Evolutionary conservation across 2,113 vertebrate species (phyloP).

Genomic region (Amphiprion ocellaris): DNA sequence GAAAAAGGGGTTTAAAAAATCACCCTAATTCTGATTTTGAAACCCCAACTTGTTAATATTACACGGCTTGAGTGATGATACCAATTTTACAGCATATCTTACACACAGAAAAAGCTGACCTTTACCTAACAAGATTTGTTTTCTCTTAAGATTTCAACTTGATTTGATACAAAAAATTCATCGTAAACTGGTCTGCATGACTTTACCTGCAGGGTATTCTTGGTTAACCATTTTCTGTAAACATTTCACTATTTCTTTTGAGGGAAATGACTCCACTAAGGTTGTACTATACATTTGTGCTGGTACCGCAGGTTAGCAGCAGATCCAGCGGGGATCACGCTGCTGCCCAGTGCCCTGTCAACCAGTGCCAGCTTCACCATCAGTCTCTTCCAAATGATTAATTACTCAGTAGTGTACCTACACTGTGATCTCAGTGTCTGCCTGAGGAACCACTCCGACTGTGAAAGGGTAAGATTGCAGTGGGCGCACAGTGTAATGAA

Average conservation of each 20-base stretch:
- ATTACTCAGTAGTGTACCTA: slow-evolving; percentile 83
- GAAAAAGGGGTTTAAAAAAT: background rate
- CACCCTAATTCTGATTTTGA: background rate
- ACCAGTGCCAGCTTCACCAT: slow-evolving; percentile 82
- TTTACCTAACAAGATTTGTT: slow-evolving; percentile 41
- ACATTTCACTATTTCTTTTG: background rate
- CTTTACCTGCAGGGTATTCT: slow-evolving; percentile 12
- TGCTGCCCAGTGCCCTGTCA: slow-evolving; percentile 75
- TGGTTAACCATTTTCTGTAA: background rate
- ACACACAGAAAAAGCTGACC: slow-evolving; percentile 20
- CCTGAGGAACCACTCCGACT: slow-evolving; percentile 68
- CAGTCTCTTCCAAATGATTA: slow-evolving; percentile 89
- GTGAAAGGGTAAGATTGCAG: slow-evolving; percentile 77
- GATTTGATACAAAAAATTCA: slow-evolving; percentile 36
- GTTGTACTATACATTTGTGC: slow-evolving; percentile 39
- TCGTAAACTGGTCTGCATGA: background rate
- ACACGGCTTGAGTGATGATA: background rate
- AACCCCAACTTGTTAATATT: background rate
- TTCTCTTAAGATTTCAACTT: slow-evolving; percentile 24
- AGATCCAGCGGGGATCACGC: slow-evolving; percentile 76
- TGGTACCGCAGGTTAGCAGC: slow-evolving; percentile 57
- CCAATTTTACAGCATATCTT: background rate
- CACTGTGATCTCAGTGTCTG: slow-evolving; percentile 85
- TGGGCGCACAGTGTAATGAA: slow-evolving; percentile 32
- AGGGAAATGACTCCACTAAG: background rate